Percentiles rank a stretch among this genome's conserved stretches.
Conservation (phyloP, 2,888 invertebrate species). For the Loripinus fragilis region DNA sequence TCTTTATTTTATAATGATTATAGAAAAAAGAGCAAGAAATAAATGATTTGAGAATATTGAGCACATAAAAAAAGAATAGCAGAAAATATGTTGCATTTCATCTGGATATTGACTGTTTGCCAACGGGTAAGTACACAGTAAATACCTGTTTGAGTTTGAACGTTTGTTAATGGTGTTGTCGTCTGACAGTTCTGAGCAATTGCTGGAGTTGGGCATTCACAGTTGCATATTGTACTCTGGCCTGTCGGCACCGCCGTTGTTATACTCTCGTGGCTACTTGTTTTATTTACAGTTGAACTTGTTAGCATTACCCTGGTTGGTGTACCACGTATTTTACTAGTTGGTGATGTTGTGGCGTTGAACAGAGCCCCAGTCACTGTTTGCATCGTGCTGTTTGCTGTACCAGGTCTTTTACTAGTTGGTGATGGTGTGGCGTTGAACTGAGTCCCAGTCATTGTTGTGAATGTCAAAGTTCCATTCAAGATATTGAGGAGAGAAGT, state of each 20-base stretch:
- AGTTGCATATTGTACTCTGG: background rate
- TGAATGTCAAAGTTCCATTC: too few relatives aligned
- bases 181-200: background rate
- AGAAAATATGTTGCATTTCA: too few relatives aligned
- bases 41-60: too few relatives aligned
- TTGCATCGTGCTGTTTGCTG: background rate
- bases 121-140: too few relatives aligned
- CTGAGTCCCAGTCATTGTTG: background rate
- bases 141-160: too few relatives aligned
- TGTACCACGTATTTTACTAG: background rate
- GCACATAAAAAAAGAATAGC: too few relatives aligned
- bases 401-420: conserved; percentile 1
- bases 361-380: background rate
- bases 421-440: background rate
- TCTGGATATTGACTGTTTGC: too few relatives aligned
- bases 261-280: background rate
- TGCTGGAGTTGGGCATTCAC: background rate
- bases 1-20: too few relatives aligned
- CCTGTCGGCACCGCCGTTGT: background rate
- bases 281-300: background rate
- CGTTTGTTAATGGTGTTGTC: background rate
- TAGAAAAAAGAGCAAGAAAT: too few relatives aligned
- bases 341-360: background rate
- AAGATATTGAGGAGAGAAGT: too few relatives aligned
- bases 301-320: background rate